Evolutionary conservation across 1,140 invertebrate species (phyloP).

Genomic region (Hylaeus anthracinus): DNA sequence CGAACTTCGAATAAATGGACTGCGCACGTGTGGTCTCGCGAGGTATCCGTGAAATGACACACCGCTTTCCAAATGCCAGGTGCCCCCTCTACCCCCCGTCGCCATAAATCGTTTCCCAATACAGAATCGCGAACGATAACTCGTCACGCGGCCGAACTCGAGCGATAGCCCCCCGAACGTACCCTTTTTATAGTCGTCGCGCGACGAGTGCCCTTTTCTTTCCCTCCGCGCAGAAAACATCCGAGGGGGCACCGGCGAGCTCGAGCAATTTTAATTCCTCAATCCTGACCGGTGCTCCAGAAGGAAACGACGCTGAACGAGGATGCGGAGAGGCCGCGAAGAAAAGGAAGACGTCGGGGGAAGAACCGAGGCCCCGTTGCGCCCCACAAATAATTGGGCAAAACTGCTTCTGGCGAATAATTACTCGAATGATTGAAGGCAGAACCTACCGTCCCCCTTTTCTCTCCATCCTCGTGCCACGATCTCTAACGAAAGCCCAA

Average conservation of each 20-base stretch:
- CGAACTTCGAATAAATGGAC: too few relatives aligned
- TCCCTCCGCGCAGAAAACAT: slow-evolving; percentile 52
- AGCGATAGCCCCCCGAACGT: not conserved
- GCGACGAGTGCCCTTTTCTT: slow-evolving; percentile 40
- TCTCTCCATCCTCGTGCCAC: not conserved
- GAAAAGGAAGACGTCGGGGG: slow-evolving; percentile 2
- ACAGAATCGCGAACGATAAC: slow-evolving; percentile 3
- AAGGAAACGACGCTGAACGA: slow-evolving; percentile 30
- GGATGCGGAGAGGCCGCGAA: not conserved
- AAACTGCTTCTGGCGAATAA: slow-evolving; percentile 68
- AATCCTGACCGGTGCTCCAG: slow-evolving; percentile 58
- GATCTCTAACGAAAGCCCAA: slow-evolving; percentile 57
- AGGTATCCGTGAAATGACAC: too few relatives aligned
- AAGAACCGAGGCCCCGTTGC: slow-evolving; percentile 26
- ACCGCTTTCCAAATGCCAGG: too few relatives aligned
- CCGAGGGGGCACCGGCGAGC: slow-evolving; percentile 41
- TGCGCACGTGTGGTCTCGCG: too few relatives aligned
- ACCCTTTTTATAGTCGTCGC: slow-evolving; percentile 12
- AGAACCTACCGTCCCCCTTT: not conserved
- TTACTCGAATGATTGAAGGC: slow-evolving; percentile 63
- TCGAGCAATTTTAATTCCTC: slow-evolving; percentile 74
- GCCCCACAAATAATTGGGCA: slow-evolving; percentile 67
- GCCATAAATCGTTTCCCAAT: not conserved
- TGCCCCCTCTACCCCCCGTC: too few relatives aligned
- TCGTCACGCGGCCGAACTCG: not conserved